These are phyloP conservation scores for Axinella damicornis DNA, from an alignment of 37 sponge, comb jelly and placozoan genomes.

Conservation along the genomic window DNA sequence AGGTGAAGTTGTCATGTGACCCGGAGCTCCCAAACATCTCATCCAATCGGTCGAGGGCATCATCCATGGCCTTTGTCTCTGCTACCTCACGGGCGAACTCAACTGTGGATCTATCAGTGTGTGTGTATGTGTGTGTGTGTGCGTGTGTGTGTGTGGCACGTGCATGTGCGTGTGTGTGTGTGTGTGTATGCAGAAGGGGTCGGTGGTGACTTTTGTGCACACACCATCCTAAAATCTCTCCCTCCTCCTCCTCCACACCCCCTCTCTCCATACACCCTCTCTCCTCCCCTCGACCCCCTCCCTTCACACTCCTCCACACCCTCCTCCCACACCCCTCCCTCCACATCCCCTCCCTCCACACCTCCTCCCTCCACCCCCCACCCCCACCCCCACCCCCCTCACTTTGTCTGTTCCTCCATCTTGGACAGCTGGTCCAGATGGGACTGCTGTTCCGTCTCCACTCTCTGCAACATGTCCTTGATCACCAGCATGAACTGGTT, in stretches of 20 bases:
- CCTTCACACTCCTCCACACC: neutral
- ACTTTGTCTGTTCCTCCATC: constrained; percentile 90
- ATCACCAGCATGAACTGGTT: constrained; percentile 80
- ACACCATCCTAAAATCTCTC: too few relatives aligned
- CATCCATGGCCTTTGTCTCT: constrained; percentile 71
- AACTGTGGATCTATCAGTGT: constrained; percentile 68
- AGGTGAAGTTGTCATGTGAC: neutral
- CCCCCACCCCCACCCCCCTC: neutral
- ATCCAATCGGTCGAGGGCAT: constrained; percentile 44
- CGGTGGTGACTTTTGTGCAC: neutral
- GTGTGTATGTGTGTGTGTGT: neutral
- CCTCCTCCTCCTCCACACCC: neutral
- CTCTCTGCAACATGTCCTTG: constrained; percentile 69
- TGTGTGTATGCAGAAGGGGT: neutral
- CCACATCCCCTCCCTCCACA: constrained; percentile 12
- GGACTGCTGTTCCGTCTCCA: constrained; percentile 75
- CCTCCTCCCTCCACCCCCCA: constrained; percentile 71
- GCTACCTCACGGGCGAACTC: constrained; percentile 68
- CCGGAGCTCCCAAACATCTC: constrained; percentile 17
- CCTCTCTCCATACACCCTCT: neutral
- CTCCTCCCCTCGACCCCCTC: neutral
- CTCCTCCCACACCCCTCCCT: neutral
- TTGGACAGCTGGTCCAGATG: constrained; percentile 77
- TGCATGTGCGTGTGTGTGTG: too few relatives aligned
- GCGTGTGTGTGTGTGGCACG: too few relatives aligned